Conservation (phyloP, 1,140 invertebrate species). For the Gerris buenoi region DNA sequence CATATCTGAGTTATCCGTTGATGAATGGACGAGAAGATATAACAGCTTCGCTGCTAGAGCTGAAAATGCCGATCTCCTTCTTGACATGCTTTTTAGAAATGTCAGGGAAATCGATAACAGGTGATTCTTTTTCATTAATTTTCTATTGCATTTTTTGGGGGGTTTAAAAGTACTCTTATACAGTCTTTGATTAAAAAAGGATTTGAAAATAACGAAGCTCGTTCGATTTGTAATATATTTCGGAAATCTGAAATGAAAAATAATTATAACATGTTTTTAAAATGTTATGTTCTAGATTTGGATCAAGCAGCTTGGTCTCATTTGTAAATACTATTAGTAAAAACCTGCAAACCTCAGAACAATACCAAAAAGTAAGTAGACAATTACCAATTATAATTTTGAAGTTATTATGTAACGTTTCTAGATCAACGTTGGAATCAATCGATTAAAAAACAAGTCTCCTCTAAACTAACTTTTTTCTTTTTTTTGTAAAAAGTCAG, state of each 20-base stretch:
- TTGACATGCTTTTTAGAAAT: background rate
- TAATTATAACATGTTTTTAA: too few species aligned
- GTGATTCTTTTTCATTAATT: too few species aligned
- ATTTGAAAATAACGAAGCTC: too few species aligned
- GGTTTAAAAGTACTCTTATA: too few species aligned
- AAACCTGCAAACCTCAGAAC: background rate
- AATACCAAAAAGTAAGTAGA: background rate
- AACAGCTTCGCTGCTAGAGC: background rate
- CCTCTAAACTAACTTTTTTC: too few species aligned
- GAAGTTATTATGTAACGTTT: background rate
- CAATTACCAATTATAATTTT: background rate
- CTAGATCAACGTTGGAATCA: too few species aligned
- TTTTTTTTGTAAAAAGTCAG: too few species aligned
- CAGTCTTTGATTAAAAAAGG: too few species aligned
- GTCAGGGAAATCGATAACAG: background rate
- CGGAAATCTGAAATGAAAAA: too few species aligned
- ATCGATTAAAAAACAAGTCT: too few species aligned
- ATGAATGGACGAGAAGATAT: background rate
- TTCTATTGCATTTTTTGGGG: too few species aligned
- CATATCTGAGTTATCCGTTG: background rate
- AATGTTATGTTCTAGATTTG: background rate
- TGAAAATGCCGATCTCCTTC: slow-evolving; percentile 1
- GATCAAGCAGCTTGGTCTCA: background rate
- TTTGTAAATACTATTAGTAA: background rate
- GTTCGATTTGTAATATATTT: too few species aligned